Base-by-base conservation (phyloP, 2,888 invertebrate genomes). In the Crepidodera aurea region DNA sequence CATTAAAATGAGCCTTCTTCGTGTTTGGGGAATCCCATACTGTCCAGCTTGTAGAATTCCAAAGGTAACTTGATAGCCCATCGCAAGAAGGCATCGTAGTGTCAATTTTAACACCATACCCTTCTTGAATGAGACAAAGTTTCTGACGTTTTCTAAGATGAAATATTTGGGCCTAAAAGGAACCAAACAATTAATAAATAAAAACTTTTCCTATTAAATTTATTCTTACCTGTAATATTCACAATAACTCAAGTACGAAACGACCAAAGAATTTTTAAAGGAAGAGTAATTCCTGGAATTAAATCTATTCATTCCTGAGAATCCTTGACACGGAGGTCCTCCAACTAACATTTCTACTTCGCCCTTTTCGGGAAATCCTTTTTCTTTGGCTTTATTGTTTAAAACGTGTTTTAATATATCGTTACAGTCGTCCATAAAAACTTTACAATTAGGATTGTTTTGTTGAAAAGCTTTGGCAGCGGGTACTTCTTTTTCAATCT, bases 261-360 rank as follows among this genome's bases (percentile, higher is more conserved):
- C 90, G 15, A 94, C 89, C 10, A 94, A 82, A 0, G 94, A 94
- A 78, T 93, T 94, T 83, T 93, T 94, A 75, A 94, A 93, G 67
- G 88, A 84, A 1, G 93, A 93, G 79, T 93, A 93, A 70, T 93
- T 91, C 27, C 93, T 83, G 0, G 89, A 89, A 80, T 92, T 93
- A 79, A 94, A 94, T 53, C 93, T 83, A 79, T 94, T 94, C 93
- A 94, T 93, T 32, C 92, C 92, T 44, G 92, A 92, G 81, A 94
- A 94, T 2, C 94, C 94, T 80, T 94, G 94, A 76, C 94, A 94
- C 0, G 94, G 94, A 0, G 94, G 94, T 0, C 94, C 94, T 7
- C 94, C 94, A 74, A 92, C 91, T 25, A 94, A 79, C 61, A 94
- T 79, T 73, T 94, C 93, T 0, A 94, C 93, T 64, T 93, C 91